phyloP scores from a whole-genome alignment of 2,113 vertebrate species.

The Nansenia antarctica region DNA sequence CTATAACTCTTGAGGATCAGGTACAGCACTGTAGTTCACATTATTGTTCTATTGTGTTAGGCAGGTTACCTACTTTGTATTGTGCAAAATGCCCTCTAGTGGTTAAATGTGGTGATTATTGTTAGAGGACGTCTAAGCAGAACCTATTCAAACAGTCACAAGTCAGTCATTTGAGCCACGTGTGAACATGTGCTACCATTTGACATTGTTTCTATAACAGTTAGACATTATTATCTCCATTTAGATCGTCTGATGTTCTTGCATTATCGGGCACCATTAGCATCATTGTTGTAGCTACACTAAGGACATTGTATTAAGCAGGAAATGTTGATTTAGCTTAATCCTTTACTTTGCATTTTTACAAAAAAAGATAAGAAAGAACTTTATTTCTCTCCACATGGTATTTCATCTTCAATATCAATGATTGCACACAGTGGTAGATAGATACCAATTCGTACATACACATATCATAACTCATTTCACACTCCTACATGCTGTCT shows the following conservation, averaged over 20 bases:
- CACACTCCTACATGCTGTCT: not conserved
- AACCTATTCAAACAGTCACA: conserved; percentile 1
- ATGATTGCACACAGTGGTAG: too few species aligned
- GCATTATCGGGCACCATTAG: not conserved
- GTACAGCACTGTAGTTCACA: not conserved
- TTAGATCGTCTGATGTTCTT: too few species aligned
- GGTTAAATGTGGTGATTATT: not conserved
- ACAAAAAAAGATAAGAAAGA: too few species aligned
- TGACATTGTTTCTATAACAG: too few species aligned
- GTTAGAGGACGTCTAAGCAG: not conserved
- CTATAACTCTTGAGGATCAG: not conserved
- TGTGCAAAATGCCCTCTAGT: conserved; percentile 36
- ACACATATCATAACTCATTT: not conserved
- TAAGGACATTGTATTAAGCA: not conserved
- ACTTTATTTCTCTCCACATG: too few species aligned
- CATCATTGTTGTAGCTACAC: not conserved
- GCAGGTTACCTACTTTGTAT: not conserved
- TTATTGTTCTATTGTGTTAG: not conserved
- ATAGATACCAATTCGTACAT: too few species aligned
- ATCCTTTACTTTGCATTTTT: not conserved
- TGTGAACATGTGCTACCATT: not conserved
- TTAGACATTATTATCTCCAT: too few species aligned
- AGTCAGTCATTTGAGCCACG: not conserved
- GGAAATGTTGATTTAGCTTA: not conserved
- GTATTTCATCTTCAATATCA: too few species aligned